A percentile compares a stretch with the other conserved stretches of the same genome.
Conservation (phyloP, 1,140 invertebrate species). For the Penaeus japonicus region DNA sequence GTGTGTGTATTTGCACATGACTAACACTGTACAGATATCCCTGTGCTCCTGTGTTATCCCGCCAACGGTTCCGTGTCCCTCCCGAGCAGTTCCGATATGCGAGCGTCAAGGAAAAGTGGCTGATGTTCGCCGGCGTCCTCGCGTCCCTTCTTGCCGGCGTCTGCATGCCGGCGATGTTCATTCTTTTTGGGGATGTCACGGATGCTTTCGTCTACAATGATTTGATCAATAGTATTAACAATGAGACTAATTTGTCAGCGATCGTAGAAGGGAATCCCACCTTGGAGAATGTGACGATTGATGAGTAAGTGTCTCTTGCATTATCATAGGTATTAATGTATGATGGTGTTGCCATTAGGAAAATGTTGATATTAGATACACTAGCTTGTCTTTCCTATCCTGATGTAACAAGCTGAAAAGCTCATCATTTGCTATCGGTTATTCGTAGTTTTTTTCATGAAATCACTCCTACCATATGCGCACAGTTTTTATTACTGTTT, state of each 20-base stretch:
- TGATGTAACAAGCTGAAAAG: too few relatives aligned
- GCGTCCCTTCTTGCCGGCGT: constrained; percentile 59
- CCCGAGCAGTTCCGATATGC: constrained; percentile 61
- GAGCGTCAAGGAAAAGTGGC: constrained; percentile 51
- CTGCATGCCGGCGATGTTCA: constrained; percentile 61
- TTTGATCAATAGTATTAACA: neutral
- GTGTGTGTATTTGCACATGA: neutral
- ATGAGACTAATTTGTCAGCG: neutral
- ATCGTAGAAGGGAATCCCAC: neutral
- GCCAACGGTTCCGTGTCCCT: neutral
- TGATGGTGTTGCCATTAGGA: too few relatives aligned
- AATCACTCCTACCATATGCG: too few relatives aligned
- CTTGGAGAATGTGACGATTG: constrained; percentile 23
- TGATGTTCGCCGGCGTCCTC: constrained; percentile 59
- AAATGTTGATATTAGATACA: too few relatives aligned
- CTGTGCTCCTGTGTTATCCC: neutral
- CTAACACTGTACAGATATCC: neutral
- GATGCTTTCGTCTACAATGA: constrained; percentile 61
- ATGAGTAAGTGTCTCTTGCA: constrained; percentile 38
- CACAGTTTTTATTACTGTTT: too few relatives aligned
- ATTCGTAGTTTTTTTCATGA: too few relatives aligned
- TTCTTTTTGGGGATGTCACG: constrained; percentile 62
- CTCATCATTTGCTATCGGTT: too few relatives aligned
- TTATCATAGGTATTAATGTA: too few relatives aligned
- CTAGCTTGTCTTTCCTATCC: too few relatives aligned